Base-by-base conservation (phyloP, 1,140 invertebrate genomes). In the Episyrphus balteatus region DNA sequence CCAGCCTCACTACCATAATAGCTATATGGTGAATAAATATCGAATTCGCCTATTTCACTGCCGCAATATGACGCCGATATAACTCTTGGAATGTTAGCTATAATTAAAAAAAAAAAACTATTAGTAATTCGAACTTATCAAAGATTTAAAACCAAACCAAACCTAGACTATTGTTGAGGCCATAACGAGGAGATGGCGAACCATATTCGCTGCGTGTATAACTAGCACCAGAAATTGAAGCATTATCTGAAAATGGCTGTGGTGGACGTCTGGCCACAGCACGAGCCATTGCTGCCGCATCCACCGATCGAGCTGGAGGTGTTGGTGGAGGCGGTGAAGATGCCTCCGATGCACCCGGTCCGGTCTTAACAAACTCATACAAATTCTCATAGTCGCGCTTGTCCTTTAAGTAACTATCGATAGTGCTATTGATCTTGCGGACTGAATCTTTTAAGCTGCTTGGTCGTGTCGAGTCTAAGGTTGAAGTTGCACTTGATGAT, bases 1-100 rank as follows among this genome's bases (percentile, higher is more conserved):
- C 70, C 56, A 58, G 70, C 67, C 57, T 75, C 73, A 50, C 72
- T 74, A 46, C 77, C 79, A 57, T 83, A 84, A 62, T 84, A 85
- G 55, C 81, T 82, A 60, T 85, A 86, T 5, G 84, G 82, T 10
- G 84, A 79, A 57, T 86, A 86, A 49, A 87, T 83, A 58, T 87
- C 84, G 42, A 64, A 66, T 64, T 88, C 85, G 12, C 66, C 65
- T 11, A 83, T 84, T 61, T 88, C 85, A 57, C 84, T 86, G 47
- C 82, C 80, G 62, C 82, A 86, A 64, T 86, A 86, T 2, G 79
- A 82, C n/a, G 84, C 69, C 1, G 83, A 84, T 36, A 80, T 73
- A 43, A 79, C 75, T 51, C 78, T 71, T 48, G 73, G 70, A 60
- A 75, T 73, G 54, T 72, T 72, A 30, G 61, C 65, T 68, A n/a